These are phyloP conservation scores for Lepidurus couesii DNA, from an alignment of 1,140 invertebrate species.

Conservation along the genomic window DNA sequence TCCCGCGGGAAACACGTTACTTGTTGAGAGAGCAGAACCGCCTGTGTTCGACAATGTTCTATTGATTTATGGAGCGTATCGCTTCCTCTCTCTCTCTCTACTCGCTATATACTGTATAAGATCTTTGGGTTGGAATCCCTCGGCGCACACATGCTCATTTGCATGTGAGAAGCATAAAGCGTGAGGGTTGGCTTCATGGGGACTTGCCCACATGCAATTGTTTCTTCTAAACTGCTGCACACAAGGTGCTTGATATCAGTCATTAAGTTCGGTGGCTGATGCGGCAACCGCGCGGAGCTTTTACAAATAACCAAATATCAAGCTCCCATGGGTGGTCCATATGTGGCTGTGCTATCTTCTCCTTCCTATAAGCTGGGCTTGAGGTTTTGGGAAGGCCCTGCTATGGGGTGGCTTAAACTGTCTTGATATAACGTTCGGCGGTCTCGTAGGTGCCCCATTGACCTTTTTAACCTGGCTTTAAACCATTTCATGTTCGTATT, in stretches of 20 bases:
- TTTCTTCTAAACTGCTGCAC: constrained; percentile 11
- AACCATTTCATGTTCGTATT: constrained; percentile 13
- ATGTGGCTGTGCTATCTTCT: not conserved
- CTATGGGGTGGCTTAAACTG: not conserved
- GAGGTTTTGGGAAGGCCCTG: not conserved
- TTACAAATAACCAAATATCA: not conserved
- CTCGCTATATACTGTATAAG: not conserved
- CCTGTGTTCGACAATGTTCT: not conserved
- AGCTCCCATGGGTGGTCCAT: constrained; percentile 13
- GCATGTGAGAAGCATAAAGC: not conserved
- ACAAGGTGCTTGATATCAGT: not conserved
- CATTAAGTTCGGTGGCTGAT: constrained; percentile 4
- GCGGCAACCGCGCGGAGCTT: constrained; percentile 11
- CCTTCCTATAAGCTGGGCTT: not conserved
- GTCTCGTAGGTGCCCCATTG: not conserved
- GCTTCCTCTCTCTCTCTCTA: not conserved
- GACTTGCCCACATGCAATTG: not conserved
- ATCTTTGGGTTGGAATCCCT: not conserved
- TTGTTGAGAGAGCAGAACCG: not conserved
- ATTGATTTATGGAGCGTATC: constrained; percentile 19
- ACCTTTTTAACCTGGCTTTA: constrained; percentile 14
- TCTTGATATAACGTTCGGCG: not conserved
- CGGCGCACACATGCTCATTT: not conserved
- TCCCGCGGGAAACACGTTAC: not conserved
- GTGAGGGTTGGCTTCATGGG: not conserved